phyloP scores from a whole-genome alignment of 92 coral and sea anemone genomes.

The Hydrozoanthus gracilis region DNA sequence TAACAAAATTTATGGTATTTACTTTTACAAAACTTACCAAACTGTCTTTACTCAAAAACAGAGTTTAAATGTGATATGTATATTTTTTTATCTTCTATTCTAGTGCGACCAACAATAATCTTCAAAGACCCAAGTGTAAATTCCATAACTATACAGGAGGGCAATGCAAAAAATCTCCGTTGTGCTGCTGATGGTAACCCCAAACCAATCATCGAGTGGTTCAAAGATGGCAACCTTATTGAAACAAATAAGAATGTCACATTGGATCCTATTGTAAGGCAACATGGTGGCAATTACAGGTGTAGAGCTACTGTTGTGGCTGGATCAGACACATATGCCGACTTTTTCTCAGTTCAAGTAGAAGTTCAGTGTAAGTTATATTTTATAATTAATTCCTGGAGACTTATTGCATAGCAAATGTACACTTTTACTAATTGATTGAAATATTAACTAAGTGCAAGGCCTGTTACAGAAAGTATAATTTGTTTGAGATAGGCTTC shows the following conservation, averaged over 20 bases:
- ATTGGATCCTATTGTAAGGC: slow-evolving; percentile 2
- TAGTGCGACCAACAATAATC: slow-evolving; percentile 32
- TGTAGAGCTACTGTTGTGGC: slow-evolving; percentile 34
- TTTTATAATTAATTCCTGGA: background rate
- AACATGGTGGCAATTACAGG: background rate
- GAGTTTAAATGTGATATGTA: too few relatives aligned
- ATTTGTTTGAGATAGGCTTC: too few relatives aligned
- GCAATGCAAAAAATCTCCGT: background rate
- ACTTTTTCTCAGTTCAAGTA: background rate
- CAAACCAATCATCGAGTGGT: slow-evolving; percentile 29
- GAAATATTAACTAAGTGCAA: background rate
- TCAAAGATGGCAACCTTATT: background rate
- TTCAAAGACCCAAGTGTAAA: background rate
- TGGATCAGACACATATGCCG: background rate
- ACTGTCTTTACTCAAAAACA: too few relatives aligned
- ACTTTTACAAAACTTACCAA: too few relatives aligned
- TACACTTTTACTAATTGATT: background rate
- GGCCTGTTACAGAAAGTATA: too few relatives aligned
- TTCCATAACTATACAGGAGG: background rate
- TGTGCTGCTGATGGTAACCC: slow-evolving; percentile 47
- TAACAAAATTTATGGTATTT: too few relatives aligned
- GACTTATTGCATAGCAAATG: background rate
- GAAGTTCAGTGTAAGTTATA: slow-evolving; percentile 24
- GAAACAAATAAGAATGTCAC: slow-evolving; percentile 20
- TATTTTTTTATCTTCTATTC: background rate